Evolutionary conservation across 1,140 invertebrate genomes (phyloP), one percentile per base, ranked within the genome.

Genomic region (Caenorhabditis briggsae): DNA sequence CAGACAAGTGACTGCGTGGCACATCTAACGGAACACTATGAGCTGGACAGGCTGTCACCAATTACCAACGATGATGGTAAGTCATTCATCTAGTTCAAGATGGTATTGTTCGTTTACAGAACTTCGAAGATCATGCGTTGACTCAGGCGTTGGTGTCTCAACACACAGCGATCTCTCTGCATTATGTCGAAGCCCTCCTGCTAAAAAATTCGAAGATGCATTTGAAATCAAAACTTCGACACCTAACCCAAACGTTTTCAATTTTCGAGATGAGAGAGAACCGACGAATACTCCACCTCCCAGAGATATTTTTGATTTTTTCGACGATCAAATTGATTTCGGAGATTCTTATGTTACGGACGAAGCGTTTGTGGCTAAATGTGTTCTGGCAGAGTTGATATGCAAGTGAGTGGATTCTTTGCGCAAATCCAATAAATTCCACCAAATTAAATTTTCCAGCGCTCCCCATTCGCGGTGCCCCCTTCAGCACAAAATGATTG

Each of bases 351-450:
- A 41, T 23, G 59, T 82, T 12, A 50, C 82, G 14, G 88, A 88
- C 55, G 88, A 88, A 58, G 50, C 84, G 23, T 88, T 88, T 58
- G 83, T 88, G 0, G 86, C 88, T 8, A 88, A 88, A 85, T 88
- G 87, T 59, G 88, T 88, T 6, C 46, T 88, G 46, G 88, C 86
- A 16, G 88, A 88, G 58, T 82, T 89, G 43, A 88, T 88, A 18
- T 88, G 88, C 88, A 88, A 82, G 88, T 88, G 14, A 61, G 64
- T 16, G 14, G 23, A 23, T 61, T 48, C 33, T 53, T 16, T 82
- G n/a, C 33, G 18, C 20, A 8, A n/a, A 5, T 56, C 6, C 43
- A 43, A 65, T 83, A 84, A n/a, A 18, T 8, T n/a, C n/a, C n/a
- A n/a, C n/a, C n/a, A n/a, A n/a, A 20, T 12, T n/a, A n/a, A 12